Conservation (phyloP, 2,113 vertebrate species). For the Pseudorectes ferrugineus region DNA sequence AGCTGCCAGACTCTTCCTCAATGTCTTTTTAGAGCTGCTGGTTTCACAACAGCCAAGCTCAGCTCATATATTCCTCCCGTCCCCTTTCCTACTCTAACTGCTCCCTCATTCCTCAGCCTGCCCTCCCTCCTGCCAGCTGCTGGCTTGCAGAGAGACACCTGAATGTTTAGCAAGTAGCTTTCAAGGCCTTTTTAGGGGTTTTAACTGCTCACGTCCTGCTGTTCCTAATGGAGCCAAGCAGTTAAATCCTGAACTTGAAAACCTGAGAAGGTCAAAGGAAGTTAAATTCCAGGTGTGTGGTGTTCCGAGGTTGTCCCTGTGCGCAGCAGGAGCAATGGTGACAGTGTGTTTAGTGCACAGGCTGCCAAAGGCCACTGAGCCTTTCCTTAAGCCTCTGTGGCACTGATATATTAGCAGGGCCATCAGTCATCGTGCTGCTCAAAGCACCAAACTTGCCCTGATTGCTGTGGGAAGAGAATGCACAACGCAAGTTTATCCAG, state of each 20-base stretch:
- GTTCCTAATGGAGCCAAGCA: background rate
- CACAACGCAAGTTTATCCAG: background rate
- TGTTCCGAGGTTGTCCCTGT: background rate
- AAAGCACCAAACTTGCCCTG: background rate
- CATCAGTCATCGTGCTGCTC: background rate
- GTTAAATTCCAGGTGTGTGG: background rate
- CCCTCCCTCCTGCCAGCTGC: background rate
- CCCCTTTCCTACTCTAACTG: background rate
- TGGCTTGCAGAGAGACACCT: background rate
- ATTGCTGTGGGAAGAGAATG: accelerated
- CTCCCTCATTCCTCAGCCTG: background rate
- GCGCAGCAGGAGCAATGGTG: background rate
- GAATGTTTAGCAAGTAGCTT: background rate
- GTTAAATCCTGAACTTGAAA: conserved; percentile 1
- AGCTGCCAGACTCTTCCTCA: background rate
- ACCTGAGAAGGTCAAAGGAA: background rate
- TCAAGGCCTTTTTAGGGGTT: background rate
- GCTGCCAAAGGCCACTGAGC: background rate
- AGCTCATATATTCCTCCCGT: background rate
- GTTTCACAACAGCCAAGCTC: background rate
- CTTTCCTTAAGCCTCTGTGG: background rate
- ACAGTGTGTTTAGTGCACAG: background rate
- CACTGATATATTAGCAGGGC: too few species aligned
- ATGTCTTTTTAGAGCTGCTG: background rate
- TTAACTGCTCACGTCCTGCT: background rate